phyloP scores from a whole-genome alignment of 2,888 invertebrate genomes.

The Patella ulyssiponensis region DNA sequence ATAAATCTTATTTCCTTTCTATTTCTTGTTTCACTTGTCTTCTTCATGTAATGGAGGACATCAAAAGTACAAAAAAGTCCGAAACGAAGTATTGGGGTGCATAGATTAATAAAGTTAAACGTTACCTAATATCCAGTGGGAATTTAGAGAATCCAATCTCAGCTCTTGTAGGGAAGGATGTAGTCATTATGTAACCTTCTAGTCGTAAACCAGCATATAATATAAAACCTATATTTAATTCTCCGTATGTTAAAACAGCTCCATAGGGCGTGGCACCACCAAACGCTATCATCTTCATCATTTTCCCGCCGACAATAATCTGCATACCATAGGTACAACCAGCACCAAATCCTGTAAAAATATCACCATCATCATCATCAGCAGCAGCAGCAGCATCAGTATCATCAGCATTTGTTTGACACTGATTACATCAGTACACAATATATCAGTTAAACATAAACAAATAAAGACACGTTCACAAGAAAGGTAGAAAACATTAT shows the following conservation, averaged over 20 bases:
- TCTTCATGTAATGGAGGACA: too few species aligned
- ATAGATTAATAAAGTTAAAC: slow-evolving; percentile 15
- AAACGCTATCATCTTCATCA: slow-evolving; percentile 41
- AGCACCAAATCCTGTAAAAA: slow-evolving; percentile 44
- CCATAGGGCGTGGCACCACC: slow-evolving; percentile 44
- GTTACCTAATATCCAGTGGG: slow-evolving; percentile 54
- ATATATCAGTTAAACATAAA: too few species aligned
- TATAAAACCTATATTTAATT: slow-evolving; percentile 44
- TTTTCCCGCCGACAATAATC: slow-evolving; percentile 42
- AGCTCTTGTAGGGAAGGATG: slow-evolving; percentile 51
- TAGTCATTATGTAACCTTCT: slow-evolving; percentile 48
- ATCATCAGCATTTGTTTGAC: too few species aligned
- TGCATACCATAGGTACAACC: slow-evolving; percentile 50
- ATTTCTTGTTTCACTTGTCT: too few species aligned
- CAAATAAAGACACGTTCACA: not conserved
- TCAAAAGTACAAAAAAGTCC: too few species aligned
- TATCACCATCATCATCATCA: too few species aligned
- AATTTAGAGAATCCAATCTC: slow-evolving; percentile 57
- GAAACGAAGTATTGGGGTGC: too few species aligned
- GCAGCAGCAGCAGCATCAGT: not conserved
- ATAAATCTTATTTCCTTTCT: too few species aligned
- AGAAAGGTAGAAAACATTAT: not conserved
- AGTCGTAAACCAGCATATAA: slow-evolving; percentile 48
- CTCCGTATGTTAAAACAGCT: slow-evolving; percentile 42
- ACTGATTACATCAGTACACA: not conserved